Evolutionary conservation across 2,888 invertebrate species (phyloP), one percentile per base, ranked within the genome.

Genomic region (Tenthredo mesomela): DNA sequence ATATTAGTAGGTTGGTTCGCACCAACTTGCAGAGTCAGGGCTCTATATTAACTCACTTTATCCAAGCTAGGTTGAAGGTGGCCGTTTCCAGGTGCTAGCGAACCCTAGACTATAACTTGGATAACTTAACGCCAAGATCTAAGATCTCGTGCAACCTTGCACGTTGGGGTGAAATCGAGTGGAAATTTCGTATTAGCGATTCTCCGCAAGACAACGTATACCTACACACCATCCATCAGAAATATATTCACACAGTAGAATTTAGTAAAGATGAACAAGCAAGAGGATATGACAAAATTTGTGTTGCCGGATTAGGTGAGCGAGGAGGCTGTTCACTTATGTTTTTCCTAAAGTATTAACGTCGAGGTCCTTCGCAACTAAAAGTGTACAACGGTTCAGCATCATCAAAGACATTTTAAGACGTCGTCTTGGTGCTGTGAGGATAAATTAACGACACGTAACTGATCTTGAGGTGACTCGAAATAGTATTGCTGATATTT

Each of bases 21-120:
- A 54, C 54, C 29, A 77, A 54, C 50, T 29, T 77, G 77, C 54
- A 33, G 54, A 50, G 54, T 9, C 77, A 50, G 29, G 77, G 54
- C 77, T 77, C 90, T 91, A 90, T 89, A 91, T 91, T 91, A 91
- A 88, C 86, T 89, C 89, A 89, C 91, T 90, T 90, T 91, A 88
- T 88, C 85, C 87, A 86, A 77, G 33, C 50, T 15, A 10, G 47
- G 54, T 37, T 40, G 58, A 33, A 80, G 80, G 7, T 21, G 37
- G 61, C 21, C 21, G 21, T 6, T 80, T 80, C 80, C 61, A 80
- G 58, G 58, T 80, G 61, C 58, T 61, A 25, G 61, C 61, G n/a
- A 80, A 61, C 80, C 80, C 80, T 80, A 80, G 80, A 80, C 61
- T 61, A 61, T 61, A 80, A 80, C 61, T 80, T 80, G 61, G 61